These are phyloP conservation scores for Limulus polyphemus DNA, from an alignment of 2,888 invertebrate genomes.

Conservation along the genomic window DNA sequence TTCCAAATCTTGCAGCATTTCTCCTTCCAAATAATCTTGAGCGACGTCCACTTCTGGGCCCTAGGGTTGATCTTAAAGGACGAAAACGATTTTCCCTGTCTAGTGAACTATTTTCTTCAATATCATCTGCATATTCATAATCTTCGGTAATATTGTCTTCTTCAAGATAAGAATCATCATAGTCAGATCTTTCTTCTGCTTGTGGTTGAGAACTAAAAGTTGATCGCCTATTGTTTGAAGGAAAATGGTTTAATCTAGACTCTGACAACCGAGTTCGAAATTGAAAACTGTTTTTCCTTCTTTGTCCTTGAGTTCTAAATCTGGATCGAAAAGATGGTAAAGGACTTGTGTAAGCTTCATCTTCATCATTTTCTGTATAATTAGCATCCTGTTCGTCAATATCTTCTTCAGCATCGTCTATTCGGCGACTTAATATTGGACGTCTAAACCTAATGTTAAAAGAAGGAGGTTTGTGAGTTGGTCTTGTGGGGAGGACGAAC, in stretches of 20 bases:
- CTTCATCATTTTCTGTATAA: background rate
- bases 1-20: background rate
- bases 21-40: background rate
- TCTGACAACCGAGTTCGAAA: background rate
- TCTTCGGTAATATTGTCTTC: conserved; percentile 1
- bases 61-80: background rate
- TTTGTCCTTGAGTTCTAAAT: background rate
- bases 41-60: background rate
- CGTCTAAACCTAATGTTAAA: background rate
- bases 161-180: background rate
- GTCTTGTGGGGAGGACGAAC: background rate
- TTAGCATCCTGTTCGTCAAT: background rate
- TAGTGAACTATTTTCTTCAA: background rate
- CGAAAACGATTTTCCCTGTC: background rate
- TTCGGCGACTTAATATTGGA: background rate
- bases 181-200: background rate
- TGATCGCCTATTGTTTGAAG: background rate
- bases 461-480: background rate
- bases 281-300: background rate
- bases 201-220: background rate
- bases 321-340: background rate
- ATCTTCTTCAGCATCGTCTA: conserved; percentile 1
- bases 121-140: background rate
- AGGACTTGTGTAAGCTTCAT: background rate
- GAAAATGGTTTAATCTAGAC: background rate